Base-by-base conservation (phyloP, 2,888 invertebrate species). In the Loripinus fragilis region DNA sequence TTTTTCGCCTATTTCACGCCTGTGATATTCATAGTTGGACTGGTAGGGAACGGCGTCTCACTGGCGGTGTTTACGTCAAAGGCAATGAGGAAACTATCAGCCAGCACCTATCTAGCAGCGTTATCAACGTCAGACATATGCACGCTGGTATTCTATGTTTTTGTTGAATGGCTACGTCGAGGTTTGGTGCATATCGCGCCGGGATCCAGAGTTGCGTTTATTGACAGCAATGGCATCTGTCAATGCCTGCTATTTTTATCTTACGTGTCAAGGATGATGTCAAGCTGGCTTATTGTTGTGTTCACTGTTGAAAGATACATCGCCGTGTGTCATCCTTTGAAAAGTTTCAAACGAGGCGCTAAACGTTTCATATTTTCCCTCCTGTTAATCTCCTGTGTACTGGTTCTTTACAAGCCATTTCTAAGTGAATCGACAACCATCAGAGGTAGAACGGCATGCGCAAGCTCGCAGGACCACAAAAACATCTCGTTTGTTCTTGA, bases 121-220 rank as follows among this genome's bases (percentile, higher is more conserved):
- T 93, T 97, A 68, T 97, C 97, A 80, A 97, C 97, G 91, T 96
- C 96, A 0, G 94, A 96, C 1, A 97, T 97, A 87, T 93, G 97
- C 23, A 89, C 96, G 0, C 95, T 95, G 17, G 92, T 97, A 0
- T 94, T 97, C 64, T 92, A 90, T 74, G 92, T 92, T 2, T 85
- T 92, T 30, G 78, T 91, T n/a, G 92, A 92, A 73, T 92, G 92
- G 92, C 67, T 92, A n/a, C 70, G 86, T n/a, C 71, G 89, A 48
- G 92, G 92, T 20, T 67, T 88, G 33, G 72, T 75, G 0, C 74
- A 78, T 38, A 74, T 83, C 12, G 28, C 66, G 23, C 85, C 85
- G 0, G 77, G 72, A 10, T 35, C 72, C 15, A 67, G 79, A n/a
- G 66, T 87, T 7, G 15, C 71, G 2, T 87, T 89, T 60, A 68